Evolutionary conservation across 1,140 invertebrate genomes (phyloP), one percentile per base, ranked within the genome.

Genomic region (Saccostrea cuccullata): DNA sequence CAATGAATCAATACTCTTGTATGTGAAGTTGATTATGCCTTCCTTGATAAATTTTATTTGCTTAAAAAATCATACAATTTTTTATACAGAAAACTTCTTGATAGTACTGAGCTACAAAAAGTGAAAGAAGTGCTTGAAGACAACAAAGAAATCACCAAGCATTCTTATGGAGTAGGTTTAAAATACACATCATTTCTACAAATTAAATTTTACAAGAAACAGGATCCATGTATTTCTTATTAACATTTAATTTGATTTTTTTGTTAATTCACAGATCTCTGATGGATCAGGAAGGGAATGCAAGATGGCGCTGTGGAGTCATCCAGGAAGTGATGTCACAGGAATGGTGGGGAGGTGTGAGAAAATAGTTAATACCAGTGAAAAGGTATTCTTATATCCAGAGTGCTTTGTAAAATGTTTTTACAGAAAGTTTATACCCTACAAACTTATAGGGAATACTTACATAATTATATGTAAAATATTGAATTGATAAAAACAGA

Each of bases 251-350:
- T 26, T 70, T 70, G 23, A 20, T 70, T 47, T 47, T 47, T 47
- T 8, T 6, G 0, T 47, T 47, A 36, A 36, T 36, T 11, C 40
- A 55, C 23, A 82, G 85, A 64, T 89, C 20, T 86, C 85, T 82
- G 89, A 91, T 56, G 91, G 89, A 67, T 64, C 86, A 40, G 91
- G 91, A 20, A 70, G 90, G 64, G 60, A 85, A 60, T 90, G 90
- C 67, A 85, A 88, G 60, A 40, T 91, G 82, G 89, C 88, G 12
- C n/a, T 92, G 17, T 93, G 92, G 92, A 89, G 82, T 86, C 85
- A 91, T 88, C 92, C 92, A 5, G 92, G 92, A 82, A 89, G 83
- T 87, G 92, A 93, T 60, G 88, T 93, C 47, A 91, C 92, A n/a
- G 92, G 92, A 4, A 91, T 92, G 89, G 84, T 91, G 12, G 90